Percentiles rank a stretch among this genome's conserved stretches.
Conservation (phyloP, 2,888 invertebrate species). For the Ormyrus rosae region DNA sequence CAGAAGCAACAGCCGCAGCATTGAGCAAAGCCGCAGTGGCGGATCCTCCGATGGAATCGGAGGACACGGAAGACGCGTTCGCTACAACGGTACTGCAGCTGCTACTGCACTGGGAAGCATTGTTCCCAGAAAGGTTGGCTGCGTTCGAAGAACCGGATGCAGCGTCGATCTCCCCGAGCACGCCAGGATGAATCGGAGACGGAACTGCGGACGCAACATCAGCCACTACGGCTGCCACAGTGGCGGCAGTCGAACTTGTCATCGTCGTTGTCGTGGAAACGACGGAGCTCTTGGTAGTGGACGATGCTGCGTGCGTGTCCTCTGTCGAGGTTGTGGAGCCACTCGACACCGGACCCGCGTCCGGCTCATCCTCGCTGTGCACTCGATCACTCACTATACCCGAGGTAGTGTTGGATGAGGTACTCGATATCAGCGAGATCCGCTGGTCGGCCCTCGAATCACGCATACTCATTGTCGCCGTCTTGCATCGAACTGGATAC, state of each 20-base stretch:
- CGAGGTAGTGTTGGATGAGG: slow-evolving; percentile 97
- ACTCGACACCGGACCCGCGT: slow-evolving; percentile 91
- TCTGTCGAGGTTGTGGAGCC: slow-evolving; percentile 78
- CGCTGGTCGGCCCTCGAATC: slow-evolving; percentile 86
- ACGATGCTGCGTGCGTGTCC: slow-evolving; percentile 54
- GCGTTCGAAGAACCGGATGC: slow-evolving; percentile 58
- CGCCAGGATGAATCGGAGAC: not conserved
- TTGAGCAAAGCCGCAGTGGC: slow-evolving; percentile 62
- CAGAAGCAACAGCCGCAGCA: slow-evolving; percentile 77
- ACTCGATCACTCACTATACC: slow-evolving; percentile 97
- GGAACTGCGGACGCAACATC: slow-evolving; percentile 12
- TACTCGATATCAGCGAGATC: slow-evolving; percentile 93
- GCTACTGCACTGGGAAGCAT: slow-evolving; percentile 86
- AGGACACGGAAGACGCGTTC: slow-evolving; percentile 77
- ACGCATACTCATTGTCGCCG: slow-evolving; percentile 79
- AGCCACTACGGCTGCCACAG: not conserved
- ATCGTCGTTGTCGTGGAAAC: no score
- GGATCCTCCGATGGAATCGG: slow-evolving; percentile 43
- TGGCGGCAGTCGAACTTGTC: not conserved
- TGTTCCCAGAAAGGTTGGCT: slow-evolving; percentile 44
- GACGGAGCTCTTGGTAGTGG: no score
- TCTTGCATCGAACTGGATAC: slow-evolving; percentile 80
- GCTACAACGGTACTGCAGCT: slow-evolving; percentile 91
- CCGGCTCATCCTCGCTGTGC: slow-evolving; percentile 95
- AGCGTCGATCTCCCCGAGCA: slow-evolving; percentile 34